These are phyloP conservation scores for Setophaga kirtlandii DNA, from an alignment of 2,113 vertebrate genomes.

Conservation along the genomic window DNA sequence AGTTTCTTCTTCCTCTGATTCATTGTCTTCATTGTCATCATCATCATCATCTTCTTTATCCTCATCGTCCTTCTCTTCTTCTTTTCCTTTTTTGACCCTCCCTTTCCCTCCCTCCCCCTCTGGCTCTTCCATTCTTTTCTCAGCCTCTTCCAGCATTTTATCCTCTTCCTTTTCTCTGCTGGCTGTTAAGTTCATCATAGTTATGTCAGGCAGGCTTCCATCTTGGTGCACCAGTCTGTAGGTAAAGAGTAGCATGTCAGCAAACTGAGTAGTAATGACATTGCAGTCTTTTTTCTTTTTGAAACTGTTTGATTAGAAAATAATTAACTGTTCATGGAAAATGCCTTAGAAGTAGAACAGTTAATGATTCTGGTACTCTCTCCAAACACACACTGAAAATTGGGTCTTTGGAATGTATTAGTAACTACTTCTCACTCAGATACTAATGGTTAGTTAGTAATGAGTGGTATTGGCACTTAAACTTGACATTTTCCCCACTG, in stretches of 20 bases:
- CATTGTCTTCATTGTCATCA: constrained; percentile 72
- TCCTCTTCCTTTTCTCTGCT: constrained; percentile 74
- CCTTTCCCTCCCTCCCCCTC: constrained; percentile 65
- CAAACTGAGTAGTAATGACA: background rate
- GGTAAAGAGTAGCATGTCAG: constrained; percentile 57
- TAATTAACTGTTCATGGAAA: constrained; percentile 25
- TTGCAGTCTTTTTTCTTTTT: background rate
- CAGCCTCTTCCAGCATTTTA: constrained; percentile 65
- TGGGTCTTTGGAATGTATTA: constrained; percentile 47
- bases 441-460: constrained; percentile 70
- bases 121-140: constrained; percentile 69
- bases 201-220: constrained; percentile 92
- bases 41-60: constrained; percentile 66
- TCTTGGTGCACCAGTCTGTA: constrained; percentile 91
- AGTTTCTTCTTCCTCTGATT: constrained; percentile 83
- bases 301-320: constrained; percentile 29
- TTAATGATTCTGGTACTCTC: constrained; percentile 63
- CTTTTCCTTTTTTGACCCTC: constrained; percentile 46
- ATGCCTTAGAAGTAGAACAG: constrained; percentile 51
- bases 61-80: constrained; percentile 66
- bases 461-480: constrained; percentile 78
- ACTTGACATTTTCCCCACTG: constrained; percentile 85
- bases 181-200: constrained; percentile 86
- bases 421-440: constrained; percentile 64
- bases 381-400: constrained; percentile 64